Conservation (phyloP, 2,888 invertebrate genomes). For the Trichopoda pennipes region DNA sequence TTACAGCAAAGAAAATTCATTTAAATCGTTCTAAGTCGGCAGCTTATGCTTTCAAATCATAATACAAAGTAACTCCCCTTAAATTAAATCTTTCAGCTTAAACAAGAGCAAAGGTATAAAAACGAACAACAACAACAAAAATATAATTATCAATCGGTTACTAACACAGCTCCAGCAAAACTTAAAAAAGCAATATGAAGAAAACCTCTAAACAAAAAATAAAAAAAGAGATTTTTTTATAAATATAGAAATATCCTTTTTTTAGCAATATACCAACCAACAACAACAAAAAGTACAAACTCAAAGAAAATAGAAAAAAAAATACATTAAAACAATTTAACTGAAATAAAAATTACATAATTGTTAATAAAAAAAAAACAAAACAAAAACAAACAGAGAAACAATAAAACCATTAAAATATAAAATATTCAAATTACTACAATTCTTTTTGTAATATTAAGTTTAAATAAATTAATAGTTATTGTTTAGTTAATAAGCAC, state of each 20-base stretch:
- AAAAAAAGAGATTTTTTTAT: conserved; percentile 31
- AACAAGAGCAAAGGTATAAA: not conserved
- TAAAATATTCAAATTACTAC: conserved; percentile 3
- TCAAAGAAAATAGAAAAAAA: conserved; percentile 69
- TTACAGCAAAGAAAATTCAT: too few species aligned
- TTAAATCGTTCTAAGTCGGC: too few species aligned
- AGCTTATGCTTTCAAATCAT: too few species aligned
- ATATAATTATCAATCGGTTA: conserved; percentile 22
- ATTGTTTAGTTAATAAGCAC: conserved; percentile 66
- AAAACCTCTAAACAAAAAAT: conserved; percentile 36
- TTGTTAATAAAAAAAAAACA: conserved; percentile 24
- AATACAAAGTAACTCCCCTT: too few species aligned
- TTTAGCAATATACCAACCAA: conserved; percentile 67
- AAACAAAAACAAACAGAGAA: conserved; percentile 25
- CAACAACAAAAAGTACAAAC: conserved; percentile 68
- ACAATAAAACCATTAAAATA: conserved; percentile 19
- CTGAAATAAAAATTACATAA: not conserved
- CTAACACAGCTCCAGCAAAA: conserved; percentile 24
- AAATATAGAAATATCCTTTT: conserved; percentile 39
- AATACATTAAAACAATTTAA: conserved; percentile 50
- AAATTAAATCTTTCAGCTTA: not conserved
- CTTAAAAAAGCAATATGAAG: conserved; percentile 55
- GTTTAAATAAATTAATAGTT: conserved; percentile 53
- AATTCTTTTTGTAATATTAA: conserved; percentile 38
- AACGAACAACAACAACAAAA: not conserved